These are phyloP conservation scores for Chelidonichthys spinosus DNA, from an alignment of 2,797 vertebrate genomes.

Conservation along the genomic window DNA sequence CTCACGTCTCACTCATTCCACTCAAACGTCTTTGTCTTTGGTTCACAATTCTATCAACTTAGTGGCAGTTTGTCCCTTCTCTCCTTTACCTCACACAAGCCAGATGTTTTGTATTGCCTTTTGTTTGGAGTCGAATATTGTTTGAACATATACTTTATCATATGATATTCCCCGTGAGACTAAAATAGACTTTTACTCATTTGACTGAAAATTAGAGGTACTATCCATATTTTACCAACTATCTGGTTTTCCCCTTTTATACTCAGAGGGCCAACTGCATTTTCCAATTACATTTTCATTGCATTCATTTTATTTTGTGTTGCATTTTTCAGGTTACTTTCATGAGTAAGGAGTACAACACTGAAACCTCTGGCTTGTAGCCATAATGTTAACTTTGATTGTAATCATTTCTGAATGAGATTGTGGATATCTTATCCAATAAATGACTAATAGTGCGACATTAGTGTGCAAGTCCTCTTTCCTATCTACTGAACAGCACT, in stretches of 20 bases:
- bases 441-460: constrained; percentile 12
- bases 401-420: constrained; percentile 7
- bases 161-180: constrained; percentile 3
- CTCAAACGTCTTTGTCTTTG: constrained; percentile 20
- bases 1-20: constrained; percentile 18
- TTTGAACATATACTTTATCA: constrained; percentile 5
- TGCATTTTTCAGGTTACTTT: constrained; percentile 17
- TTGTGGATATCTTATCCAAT: not conserved
- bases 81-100: not conserved
- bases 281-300: not conserved
- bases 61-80: constrained; percentile 9
- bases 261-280: not conserved
- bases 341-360: not conserved
- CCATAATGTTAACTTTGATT: not conserved
- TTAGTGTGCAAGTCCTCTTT: not conserved
- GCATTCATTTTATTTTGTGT: not conserved
- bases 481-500: not conserved
- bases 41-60: constrained; percentile 18
- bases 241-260: not conserved
- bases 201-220: constrained; percentile 3
- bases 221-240: not conserved
- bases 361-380: not conserved
- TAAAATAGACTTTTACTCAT: not conserved
- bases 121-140: not conserved
- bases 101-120: not conserved